Conservation (phyloP, 2,888 invertebrate species). For the Cantharis lateralis region DNA sequence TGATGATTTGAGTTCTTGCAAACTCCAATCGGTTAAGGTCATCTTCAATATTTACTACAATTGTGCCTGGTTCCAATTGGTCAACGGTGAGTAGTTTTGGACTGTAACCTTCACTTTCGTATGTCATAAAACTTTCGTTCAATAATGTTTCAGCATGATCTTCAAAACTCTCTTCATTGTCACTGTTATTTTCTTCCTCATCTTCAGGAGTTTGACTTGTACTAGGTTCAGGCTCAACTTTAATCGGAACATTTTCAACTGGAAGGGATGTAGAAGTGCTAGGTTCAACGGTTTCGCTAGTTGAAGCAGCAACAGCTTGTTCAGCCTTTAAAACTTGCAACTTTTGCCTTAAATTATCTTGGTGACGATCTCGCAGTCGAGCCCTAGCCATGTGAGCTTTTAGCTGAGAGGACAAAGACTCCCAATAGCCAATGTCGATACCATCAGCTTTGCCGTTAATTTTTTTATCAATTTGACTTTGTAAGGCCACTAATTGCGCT, state of each 20-base stretch:
- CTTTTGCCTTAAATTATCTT: conserved; percentile 85
- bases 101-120: conserved; percentile 83
- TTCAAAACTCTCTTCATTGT: conserved; percentile 51
- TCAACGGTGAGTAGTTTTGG: conserved; percentile 69
- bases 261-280: neutral
- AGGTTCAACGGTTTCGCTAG: conserved; percentile 33
- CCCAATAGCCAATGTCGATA: conserved; percentile 98
- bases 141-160: conserved; percentile 59
- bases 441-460: conserved; percentile 84
- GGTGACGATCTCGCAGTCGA: conserved; percentile 88
- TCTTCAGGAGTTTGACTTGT: conserved; percentile 40
- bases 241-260: conserved; percentile 33
- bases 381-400: conserved; percentile 96
- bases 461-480: conserved; percentile 84
- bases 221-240: conserved; percentile 46
- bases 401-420: conserved; percentile 91
- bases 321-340: conserved; percentile 88
- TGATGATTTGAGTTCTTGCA: conserved; percentile 70
- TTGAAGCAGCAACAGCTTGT: conserved; percentile 63
- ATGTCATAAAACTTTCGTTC: conserved; percentile 67
- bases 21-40: conserved; percentile 76
- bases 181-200: conserved; percentile 51
- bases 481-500: conserved; percentile 80
- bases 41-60: conserved; percentile 75
- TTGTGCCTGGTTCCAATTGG: conserved; percentile 75